Conservation (phyloP, 2,888 invertebrate genomes). For the Strigamia crassipes region DNA sequence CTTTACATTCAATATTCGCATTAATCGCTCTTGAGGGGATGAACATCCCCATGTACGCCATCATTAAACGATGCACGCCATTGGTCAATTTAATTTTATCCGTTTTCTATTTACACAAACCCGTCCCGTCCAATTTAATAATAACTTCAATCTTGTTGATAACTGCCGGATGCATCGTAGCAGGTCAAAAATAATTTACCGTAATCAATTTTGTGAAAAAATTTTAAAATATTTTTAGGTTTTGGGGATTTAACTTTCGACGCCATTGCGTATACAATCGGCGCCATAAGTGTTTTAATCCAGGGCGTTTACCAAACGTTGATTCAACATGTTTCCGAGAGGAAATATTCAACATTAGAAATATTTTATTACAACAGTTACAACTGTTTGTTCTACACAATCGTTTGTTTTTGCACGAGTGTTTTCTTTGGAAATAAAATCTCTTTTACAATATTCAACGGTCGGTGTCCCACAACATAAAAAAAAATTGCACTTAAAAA, state of each 20-base stretch:
- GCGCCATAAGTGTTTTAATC: constrained; percentile 58
- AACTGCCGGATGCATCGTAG: constrained; percentile 60
- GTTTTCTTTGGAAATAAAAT: constrained; percentile 53
- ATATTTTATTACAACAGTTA: constrained; percentile 59
- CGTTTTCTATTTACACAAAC: constrained; percentile 58
- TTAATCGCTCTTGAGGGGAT: constrained; percentile 63
- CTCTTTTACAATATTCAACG: constrained; percentile 5
- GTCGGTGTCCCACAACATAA: background rate
- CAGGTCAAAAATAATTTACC: too few relatives aligned
- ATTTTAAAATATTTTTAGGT: too few relatives aligned
- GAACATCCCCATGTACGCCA: constrained; percentile 64
- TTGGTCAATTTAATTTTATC: constrained; percentile 59
- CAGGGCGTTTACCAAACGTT: constrained; percentile 61
- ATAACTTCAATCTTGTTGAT: constrained; percentile 57
- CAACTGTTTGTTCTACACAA: constrained; percentile 57
- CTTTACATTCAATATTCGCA: constrained; percentile 61
- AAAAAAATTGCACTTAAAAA: too few relatives aligned
- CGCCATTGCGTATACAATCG: constrained; percentile 58
- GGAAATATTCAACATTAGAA: constrained; percentile 56
- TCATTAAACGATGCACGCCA: constrained; percentile 62
- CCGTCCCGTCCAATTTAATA: constrained; percentile 55
- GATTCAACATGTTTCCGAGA: constrained; percentile 58
- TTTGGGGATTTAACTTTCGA: constrained; percentile 60
- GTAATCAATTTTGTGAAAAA: too few relatives aligned
- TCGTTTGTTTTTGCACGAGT: constrained; percentile 51